Percentiles rank a stretch among this genome's conserved stretches.
These are phyloP conservation scores for Potamarius usumacintae DNA, from an alignment of 2,113 vertebrate species.

Conservation along the genomic window DNA sequence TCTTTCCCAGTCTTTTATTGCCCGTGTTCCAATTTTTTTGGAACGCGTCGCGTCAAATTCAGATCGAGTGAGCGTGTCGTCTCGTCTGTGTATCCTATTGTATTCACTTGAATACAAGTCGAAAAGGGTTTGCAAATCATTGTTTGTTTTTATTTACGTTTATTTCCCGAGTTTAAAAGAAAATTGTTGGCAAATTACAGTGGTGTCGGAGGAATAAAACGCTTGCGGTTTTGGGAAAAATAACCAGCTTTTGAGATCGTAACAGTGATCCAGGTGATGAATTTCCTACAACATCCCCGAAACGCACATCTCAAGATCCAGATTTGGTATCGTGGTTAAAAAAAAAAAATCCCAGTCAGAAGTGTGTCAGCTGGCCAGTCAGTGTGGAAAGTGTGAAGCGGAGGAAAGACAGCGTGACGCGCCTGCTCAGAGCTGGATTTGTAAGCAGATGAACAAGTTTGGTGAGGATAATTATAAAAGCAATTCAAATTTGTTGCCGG, in stretches of 20 bases:
- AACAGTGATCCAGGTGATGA: background rate
- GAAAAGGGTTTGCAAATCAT: no score
- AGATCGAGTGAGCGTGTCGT: no score
- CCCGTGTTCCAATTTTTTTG: no score
- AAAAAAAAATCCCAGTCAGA: background rate
- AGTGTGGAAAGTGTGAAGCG: background rate
- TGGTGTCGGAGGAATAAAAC: background rate
- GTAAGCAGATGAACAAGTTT: constrained; percentile 43
- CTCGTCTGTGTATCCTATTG: no score
- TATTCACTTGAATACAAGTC: no score
- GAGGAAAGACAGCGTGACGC: constrained; percentile 40
- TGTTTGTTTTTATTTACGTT: no score
- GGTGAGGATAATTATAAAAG: constrained; percentile 36
- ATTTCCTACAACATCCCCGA: background rate
- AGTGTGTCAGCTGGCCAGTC: background rate
- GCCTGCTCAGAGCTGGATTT: background rate
- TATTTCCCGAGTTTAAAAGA: no score
- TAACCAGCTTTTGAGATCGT: background rate
- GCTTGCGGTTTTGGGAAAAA: background rate
- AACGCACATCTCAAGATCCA: background rate
- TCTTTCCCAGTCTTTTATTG: no score
- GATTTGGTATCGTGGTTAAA: background rate
- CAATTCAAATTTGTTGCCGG: constrained; percentile 12
- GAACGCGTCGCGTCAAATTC: no score
- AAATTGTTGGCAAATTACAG: no score